phyloP scores from a whole-genome alignment of 2,113 vertebrate genomes.

The Notiomystis cincta region DNA sequence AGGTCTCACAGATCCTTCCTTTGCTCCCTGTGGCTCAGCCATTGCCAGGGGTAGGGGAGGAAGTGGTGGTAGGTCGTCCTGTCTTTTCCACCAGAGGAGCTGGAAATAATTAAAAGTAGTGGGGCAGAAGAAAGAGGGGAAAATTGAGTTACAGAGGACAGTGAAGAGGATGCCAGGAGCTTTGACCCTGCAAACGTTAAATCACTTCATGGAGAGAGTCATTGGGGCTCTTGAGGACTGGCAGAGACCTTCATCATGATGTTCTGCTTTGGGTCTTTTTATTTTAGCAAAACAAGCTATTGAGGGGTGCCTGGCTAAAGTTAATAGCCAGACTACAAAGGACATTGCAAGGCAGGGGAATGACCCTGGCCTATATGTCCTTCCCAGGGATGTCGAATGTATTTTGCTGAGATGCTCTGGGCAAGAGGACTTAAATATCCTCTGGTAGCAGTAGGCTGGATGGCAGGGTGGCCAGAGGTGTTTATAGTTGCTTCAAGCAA shows the following conservation, averaged over 20 bases:
- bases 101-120: background rate
- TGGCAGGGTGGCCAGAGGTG: background rate
- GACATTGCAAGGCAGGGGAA: no score
- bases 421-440: background rate
- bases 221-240: background rate
- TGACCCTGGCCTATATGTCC: background rate
- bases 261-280: background rate
- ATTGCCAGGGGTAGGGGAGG: no score
- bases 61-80: background rate
- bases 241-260: background rate
- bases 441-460: background rate
- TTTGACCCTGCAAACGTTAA: background rate
- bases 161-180: background rate
- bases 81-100: background rate
- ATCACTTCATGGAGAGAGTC: no score
- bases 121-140: background rate
- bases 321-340: no score
- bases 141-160: background rate
- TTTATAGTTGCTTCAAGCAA: background rate
- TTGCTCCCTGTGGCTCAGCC: background rate
- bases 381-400: background rate
- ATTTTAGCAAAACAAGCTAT: background rate
- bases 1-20: background rate
- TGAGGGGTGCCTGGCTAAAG: no score
- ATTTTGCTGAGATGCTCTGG: background rate